Conservation (phyloP, 2,888 invertebrate species). For the Acrobasis repandana region DNA sequence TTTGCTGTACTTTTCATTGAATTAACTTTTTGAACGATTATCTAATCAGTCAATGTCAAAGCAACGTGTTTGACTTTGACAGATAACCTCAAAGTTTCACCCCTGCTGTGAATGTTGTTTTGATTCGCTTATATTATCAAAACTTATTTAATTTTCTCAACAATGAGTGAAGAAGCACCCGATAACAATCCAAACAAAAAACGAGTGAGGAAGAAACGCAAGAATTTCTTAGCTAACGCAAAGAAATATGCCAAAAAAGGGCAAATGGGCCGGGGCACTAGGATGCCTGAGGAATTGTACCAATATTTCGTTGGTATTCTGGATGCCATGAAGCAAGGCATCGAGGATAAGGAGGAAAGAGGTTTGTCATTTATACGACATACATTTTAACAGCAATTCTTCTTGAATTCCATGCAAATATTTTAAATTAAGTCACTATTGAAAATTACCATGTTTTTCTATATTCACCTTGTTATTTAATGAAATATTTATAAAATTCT, state of each 20-base stretch:
- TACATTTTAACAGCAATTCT: background rate
- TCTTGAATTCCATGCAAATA: background rate
- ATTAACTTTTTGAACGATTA: no score
- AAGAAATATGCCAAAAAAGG: constrained; percentile 90
- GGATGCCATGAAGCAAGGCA: constrained; percentile 86
- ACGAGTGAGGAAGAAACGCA: constrained; percentile 84
- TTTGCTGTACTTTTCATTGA: no score
- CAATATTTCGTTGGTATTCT: constrained; percentile 90
- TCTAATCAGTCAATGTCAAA: background rate
- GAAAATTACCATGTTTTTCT: background rate
- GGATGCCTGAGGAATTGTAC: constrained; percentile 88
- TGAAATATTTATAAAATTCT: no score
- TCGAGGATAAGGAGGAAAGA: constrained; percentile 88
- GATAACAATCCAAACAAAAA: constrained; percentile 55
- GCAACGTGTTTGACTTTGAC: constrained; percentile 3
- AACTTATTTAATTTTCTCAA: no score
- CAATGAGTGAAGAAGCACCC: constrained; percentile 43
- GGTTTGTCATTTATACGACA: constrained; percentile 55
- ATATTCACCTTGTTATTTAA: background rate
- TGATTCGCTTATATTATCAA: background rate
- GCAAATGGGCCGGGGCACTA: constrained; percentile 86
- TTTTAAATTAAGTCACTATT: background rate
- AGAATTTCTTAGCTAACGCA: constrained; percentile 87
- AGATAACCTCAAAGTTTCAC: constrained; percentile 9
- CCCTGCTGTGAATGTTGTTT: background rate